Conservation (phyloP, 2,888 invertebrate species). For the Ischnus inquisitorius region DNA sequence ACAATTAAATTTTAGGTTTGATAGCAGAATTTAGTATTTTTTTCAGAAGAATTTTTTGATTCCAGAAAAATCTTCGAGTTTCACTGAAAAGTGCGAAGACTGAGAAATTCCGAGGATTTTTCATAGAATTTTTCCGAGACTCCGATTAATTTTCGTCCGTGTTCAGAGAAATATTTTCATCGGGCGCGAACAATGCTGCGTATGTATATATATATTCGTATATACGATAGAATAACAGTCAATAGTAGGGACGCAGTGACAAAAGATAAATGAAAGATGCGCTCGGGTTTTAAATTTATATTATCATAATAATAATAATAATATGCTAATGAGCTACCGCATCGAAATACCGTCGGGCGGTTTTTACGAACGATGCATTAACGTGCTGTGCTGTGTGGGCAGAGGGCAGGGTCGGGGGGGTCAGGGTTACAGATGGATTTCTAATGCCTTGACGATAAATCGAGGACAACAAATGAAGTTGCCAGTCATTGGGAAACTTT, state of each 20-base stretch:
- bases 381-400: conserved; percentile 65
- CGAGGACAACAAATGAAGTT: conserved; percentile 44
- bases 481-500: conserved; percentile 52
- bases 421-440: conserved; percentile 13
- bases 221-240: conserved; percentile 43
- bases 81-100: too few species aligned
- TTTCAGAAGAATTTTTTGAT: too few species aligned
- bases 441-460: conserved; percentile 52
- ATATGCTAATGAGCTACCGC: conserved; percentile 56
- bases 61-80: too few species aligned
- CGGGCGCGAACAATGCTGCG: too few species aligned
- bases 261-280: conserved; percentile 56
- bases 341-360: conserved; percentile 49
- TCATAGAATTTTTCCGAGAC: too few species aligned
- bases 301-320: neutral
- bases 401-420: conserved; percentile 14
- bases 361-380: conserved; percentile 62
- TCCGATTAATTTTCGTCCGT: too few species aligned
- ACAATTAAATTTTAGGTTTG: too few species aligned
- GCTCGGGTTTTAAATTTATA: conserved; percentile 53
- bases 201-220: conserved; percentile 18
- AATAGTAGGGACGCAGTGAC: conserved; percentile 52
- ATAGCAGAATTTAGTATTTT: too few species aligned
- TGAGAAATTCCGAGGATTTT: too few species aligned
- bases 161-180: too few species aligned